Percentiles rank a stretch among this genome's conserved stretches.
These are phyloP conservation scores for Paracyclopina nana DNA, from an alignment of 1,140 invertebrate species.

Conservation along the genomic window DNA sequence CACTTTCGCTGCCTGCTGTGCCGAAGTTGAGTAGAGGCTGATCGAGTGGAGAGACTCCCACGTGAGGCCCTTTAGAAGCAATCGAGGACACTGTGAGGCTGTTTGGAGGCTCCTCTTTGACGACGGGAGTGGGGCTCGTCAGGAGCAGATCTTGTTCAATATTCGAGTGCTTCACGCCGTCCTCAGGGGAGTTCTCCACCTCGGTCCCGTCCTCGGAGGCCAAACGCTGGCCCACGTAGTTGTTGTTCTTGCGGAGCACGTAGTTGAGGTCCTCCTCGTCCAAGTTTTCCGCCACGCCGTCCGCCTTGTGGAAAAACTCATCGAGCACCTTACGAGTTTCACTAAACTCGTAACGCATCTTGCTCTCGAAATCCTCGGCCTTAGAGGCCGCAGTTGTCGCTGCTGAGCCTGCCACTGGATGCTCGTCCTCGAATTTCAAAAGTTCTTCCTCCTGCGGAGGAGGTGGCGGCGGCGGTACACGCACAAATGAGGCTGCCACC, in stretches of 20 bases:
- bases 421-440: neutral
- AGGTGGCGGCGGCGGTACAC: neutral
- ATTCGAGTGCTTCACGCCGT: slow-evolving; percentile 22
- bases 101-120: no score
- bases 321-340: slow-evolving; percentile 72
- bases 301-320: slow-evolving; percentile 66
- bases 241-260: slow-evolving; percentile 46
- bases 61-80: slow-evolving; percentile 16
- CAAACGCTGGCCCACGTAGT: slow-evolving; percentile 55
- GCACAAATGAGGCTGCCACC: no score
- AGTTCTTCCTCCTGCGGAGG: slow-evolving; percentile 3
- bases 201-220: slow-evolving; percentile 28
- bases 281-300: slow-evolving; percentile 20
- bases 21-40: neutral
- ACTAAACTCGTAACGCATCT: slow-evolving; percentile 65
- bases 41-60: slow-evolving; percentile 30
- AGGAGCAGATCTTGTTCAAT: slow-evolving; percentile 13
- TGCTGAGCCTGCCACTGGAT: neutral
- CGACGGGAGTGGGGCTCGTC: neutral
- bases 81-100: no score
- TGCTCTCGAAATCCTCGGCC: neutral
- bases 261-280: slow-evolving; percentile 65
- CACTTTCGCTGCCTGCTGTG: neutral
- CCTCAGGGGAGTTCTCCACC: slow-evolving; percentile 27
- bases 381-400: neutral